Base-by-base conservation (phyloP, 2,797 vertebrate species). In the Sarcophilus harrisii region DNA sequence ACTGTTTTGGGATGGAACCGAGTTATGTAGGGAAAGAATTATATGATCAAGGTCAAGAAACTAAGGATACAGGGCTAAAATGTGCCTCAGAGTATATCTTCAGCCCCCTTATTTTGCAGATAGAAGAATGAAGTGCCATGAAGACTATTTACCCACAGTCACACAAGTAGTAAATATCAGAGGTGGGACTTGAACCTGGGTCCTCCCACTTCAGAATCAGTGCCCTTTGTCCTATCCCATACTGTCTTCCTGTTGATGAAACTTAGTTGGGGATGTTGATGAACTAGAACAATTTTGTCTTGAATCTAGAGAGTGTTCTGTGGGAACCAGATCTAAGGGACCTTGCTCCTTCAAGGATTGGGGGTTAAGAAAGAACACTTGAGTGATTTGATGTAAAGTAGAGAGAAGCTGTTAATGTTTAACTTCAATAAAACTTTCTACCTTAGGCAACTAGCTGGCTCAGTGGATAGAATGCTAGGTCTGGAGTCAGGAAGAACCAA, bases 281-380 rank as follows among this genome's bases (percentile, higher is more conserved):
- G 52, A 96, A 94, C 45, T 92, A 94, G 1, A 29, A 96, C 90
- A 92, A 29, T 89, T 57, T 96, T 95, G 28, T 57, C 93, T 52
- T 92, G 92, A 95, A 90, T 62, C 58, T 28, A 66, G 91, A 91
- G 45, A 66, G 32, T 93, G 1, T 93, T 57, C 89, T 30, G 62
- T 89, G 60, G 95, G 54, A 49, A 93, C 87, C 57, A 95, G 24
- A 73, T 55, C 66, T 32, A 54, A 45, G 90, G 92, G 29, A 66
- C 90, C 93, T 93, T 57, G 60, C 49, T 95, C 55, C 73, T 96
- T 38, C 28, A 29, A 94, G 66, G 95, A 95, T 89, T 55, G 52
- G 57, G 92, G 91, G 54, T 58, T 59, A 93, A 90, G 24, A 94
- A 58, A 94, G 58, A 91, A 95, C 90, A 29, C 32, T 94, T 91